Evolutionary conservation across 2,888 invertebrate species (phyloP), one percentile per base, ranked within the genome.

Genomic region (Nephrotoma guestfalica): DNA sequence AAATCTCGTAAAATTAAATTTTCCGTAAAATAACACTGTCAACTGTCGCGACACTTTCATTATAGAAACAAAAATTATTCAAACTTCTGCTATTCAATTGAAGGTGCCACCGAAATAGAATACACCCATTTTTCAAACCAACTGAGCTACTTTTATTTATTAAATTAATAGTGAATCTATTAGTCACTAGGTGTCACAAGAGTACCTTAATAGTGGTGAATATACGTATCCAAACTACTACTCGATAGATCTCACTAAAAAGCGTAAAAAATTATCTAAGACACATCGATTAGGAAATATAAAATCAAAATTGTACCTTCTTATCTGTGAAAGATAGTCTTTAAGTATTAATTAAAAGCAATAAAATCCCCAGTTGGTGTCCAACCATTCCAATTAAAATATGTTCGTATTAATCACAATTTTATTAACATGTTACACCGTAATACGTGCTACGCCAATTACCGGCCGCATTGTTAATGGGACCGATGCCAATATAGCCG

Each of bases 401-500:
- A 51, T 51, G 47, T 51, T 51, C 2, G 5, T 51, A 13, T 51
- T 51, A 13, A 5, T 0, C n/a, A 11, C 13, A 11, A 51, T 51
- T n/a, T 51, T 51, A n/a, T n/a, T 51, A 0, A 51, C n/a, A 1
- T 51, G 47, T n/a, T n/a, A 5, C 15, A 51, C 47, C 5, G n/a
- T 83, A 40, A 30, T 30, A 83, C 4, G 18, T 18, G 83, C 83
- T 0, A 0, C 40, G 30, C 83, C 7, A 40, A 40, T 30, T 71
- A 71, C 6, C 13, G 57, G 11, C 40, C 84, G 83, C n/a, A 88
- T 90, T n/a, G 88, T 89, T 9, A 88, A 88, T 43, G 90, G 90
- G 4, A 45, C 87, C 6, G 86, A 88, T 85, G 90, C 89, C 7
- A 86, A 47, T 0, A 87, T 87, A 57, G 88, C 88, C 11, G 88